These are phyloP conservation scores for Drosophila picticornis DNA, from an alignment of 2,888 invertebrate genomes.

Conservation along the genomic window DNA sequence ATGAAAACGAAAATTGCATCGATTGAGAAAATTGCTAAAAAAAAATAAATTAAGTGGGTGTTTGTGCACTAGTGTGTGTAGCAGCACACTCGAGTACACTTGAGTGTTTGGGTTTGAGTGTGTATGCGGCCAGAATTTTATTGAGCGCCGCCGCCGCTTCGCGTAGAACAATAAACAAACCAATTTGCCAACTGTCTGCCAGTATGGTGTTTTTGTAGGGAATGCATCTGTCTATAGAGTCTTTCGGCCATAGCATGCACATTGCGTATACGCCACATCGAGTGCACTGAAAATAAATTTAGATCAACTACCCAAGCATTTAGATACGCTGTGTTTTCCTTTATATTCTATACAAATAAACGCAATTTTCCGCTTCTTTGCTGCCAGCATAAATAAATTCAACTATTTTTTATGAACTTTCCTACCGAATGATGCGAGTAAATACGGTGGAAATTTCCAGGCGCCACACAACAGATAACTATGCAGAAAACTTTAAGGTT, in stretches of 20 bases:
- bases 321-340: constrained; percentile 37
- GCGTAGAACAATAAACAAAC: constrained; percentile 63
- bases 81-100: constrained; percentile 1
- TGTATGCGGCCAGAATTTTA: constrained; percentile 52
- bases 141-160: constrained; percentile 56
- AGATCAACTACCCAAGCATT: constrained; percentile 57
- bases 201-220: constrained; percentile 4
- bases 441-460: not conserved
- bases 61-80: constrained; percentile 17
- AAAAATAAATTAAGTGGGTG: constrained; percentile 30
- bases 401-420: constrained; percentile 63
- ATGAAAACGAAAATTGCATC: constrained; percentile 76
- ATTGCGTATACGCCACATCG: constrained; percentile 71
- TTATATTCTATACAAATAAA: constrained; percentile 56
- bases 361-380: constrained; percentile 34
- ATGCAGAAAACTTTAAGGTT: not conserved
- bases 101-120: constrained; percentile 5
- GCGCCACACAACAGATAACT: constrained; percentile 35
- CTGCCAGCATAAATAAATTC: constrained; percentile 56
- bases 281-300: constrained; percentile 40
- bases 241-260: constrained; percentile 13
- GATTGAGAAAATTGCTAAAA: constrained; percentile 65
- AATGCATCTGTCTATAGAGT: constrained; percentile 3
- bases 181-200: constrained; percentile 43
- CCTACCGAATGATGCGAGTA: constrained; percentile 30